Conservation (phyloP, 2,888 invertebrate genomes). For the Ornithoptera priamus region DNA sequence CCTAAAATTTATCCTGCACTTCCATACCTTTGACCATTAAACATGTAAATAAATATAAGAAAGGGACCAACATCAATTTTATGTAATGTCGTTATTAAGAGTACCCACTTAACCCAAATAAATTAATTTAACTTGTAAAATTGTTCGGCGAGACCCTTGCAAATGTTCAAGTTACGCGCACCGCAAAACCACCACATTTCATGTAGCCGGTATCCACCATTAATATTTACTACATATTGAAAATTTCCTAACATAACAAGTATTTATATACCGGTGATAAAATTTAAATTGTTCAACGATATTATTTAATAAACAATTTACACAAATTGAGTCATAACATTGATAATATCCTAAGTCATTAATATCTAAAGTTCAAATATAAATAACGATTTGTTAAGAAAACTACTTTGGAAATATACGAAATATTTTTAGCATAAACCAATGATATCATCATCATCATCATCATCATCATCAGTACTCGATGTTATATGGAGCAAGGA, state of each 20-base stretch:
- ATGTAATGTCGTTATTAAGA: background rate
- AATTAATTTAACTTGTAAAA: conserved; percentile 10
- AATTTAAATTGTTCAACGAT: background rate
- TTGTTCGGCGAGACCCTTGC: background rate
- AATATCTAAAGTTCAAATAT: background rate
- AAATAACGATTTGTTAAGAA: background rate
- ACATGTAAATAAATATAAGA: background rate
- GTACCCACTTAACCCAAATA: conserved; percentile 3
- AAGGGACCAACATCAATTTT: background rate
- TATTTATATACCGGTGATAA: background rate
- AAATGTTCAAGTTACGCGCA: background rate
- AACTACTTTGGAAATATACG: too few species aligned
- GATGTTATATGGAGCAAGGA: conserved; percentile 31
- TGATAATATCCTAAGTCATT: background rate
- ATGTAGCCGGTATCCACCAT: background rate
- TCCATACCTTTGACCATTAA: background rate
- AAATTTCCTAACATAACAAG: background rate
- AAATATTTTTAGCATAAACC: too few species aligned
- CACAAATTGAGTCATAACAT: background rate
- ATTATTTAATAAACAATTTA: background rate
- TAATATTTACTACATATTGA: conserved; percentile 8
- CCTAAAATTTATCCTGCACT: too few species aligned
- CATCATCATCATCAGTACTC: too few species aligned
- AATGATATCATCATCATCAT: too few species aligned
- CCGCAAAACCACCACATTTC: background rate